Base-by-base conservation (phyloP, 2,113 vertebrate species). In the Eurypyga helias region DNA sequence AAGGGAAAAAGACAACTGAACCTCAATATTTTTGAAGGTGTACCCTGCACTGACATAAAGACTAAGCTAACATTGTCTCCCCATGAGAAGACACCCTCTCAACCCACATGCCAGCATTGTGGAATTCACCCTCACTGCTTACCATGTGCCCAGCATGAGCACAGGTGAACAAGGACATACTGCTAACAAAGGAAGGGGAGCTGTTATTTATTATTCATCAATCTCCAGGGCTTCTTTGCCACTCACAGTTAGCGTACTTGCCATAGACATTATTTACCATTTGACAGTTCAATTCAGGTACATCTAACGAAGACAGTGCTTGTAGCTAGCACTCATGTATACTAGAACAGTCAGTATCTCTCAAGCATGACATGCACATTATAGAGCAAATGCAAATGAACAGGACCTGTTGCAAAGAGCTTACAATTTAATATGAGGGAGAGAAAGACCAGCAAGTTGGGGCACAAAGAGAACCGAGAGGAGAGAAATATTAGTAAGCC, bases 261-360 rank as follows among this genome's bases (percentile, higher is more conserved):
- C 91, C 76, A 76, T 70, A 95, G 83, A 96, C 81, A 79, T 83
- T 91, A 96, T 96, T 96, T 95, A 93, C 91, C 91, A 69, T 96
- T 95, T 96, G 96, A 97, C 93, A 96, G 94, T 95, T 96, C 93
- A 95, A 96, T 96, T 95, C 94, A 96, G 89, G 91, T 93, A 79
- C 83, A 76, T 91, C 81, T 93, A 95, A 75, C 8, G 2, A 89
- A 95, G 77, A 61, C 84, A 67, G 65, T 52, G 70, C 52, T 46
- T 93, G 94, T 89, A 93, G 69, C 69, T 75, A 82, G 73, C 77
- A 41, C 52, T 96, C 84, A 26, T 88, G 83, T 96, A 36, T 91
- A 92, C 94, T 77, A 52, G 91, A 96, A 65, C 60, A 93, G 91
- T 79, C 91, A 89, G 87, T 89, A 75, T 89, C 93, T 96, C 91